Conservation (phyloP, 2,888 invertebrate genomes). For the Caenorhabditis macrosperma region DNA sequence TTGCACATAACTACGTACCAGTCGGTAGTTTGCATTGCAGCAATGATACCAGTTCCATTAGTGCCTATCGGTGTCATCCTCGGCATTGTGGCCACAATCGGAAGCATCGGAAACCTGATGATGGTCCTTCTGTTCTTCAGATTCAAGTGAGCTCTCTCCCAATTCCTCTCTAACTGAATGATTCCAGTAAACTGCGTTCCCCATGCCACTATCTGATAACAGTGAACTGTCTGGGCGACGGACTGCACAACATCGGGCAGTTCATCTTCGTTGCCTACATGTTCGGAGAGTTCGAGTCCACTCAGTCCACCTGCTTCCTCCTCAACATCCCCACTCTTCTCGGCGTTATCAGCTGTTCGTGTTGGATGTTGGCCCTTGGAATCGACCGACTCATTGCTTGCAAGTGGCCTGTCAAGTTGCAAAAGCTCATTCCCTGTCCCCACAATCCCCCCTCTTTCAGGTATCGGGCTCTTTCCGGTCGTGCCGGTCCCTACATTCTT, state of each 20-base stretch:
- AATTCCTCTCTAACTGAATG: neutral
- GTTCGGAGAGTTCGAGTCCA: constrained; percentile 20
- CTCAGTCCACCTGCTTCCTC: constrained; percentile 13
- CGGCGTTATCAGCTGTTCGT: constrained; percentile 29
- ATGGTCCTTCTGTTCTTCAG: constrained; percentile 29
- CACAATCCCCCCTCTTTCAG: too few species aligned
- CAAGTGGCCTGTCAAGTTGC: constrained; percentile 32
- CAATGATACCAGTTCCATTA: constrained; percentile 5
- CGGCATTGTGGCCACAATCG: neutral
- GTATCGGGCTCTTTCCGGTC: neutral
- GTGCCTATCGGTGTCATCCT: constrained; percentile 21
- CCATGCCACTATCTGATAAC: constrained; percentile 30
- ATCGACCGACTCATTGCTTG: constrained; percentile 28
- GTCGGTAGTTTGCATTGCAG: neutral
- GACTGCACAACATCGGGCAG: constrained; percentile 30
- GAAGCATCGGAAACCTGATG: constrained; percentile 20
- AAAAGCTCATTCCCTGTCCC: too few species aligned
- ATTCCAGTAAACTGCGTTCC: constrained; percentile 25
- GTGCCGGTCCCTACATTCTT: neutral
- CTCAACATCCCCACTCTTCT: constrained; percentile 34
- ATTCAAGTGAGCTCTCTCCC: neutral
- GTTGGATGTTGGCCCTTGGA: constrained; percentile 26
- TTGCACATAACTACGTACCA: too few species aligned
- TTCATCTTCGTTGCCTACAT: constrained; percentile 19
- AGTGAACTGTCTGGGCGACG: constrained; percentile 29